These are phyloP conservation scores for Agrotis segetum DNA, from an alignment of 2,888 invertebrate species.

Conservation along the genomic window DNA sequence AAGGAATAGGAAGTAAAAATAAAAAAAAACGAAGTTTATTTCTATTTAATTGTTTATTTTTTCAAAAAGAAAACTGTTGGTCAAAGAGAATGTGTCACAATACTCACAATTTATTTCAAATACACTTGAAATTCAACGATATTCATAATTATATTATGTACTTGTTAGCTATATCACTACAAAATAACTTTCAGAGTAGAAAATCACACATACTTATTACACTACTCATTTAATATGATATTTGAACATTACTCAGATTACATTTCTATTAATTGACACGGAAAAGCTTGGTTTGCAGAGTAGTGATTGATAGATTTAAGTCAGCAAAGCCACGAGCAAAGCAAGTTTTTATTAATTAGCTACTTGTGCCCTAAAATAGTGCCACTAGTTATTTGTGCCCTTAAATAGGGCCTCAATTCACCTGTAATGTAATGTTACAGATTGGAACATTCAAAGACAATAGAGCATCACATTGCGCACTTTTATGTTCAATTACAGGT, in stretches of 20 bases:
- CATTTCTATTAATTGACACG: conserved; percentile 8
- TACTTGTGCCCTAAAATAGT: too few species aligned
- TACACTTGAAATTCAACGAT: conserved; percentile 1
- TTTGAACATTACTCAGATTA: conserved; percentile 3
- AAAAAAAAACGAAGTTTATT: conserved; percentile 11
- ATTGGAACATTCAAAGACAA: too few species aligned
- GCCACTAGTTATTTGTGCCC: too few species aligned
- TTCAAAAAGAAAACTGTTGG: neutral
- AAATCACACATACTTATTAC: neutral
- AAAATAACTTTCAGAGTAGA: conserved; percentile 8
- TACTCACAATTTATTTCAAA: conserved; percentile 24
- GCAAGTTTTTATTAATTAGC: too few species aligned
- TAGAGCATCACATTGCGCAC: too few species aligned
- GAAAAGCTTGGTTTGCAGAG: neutral
- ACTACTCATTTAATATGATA: conserved; percentile 4
- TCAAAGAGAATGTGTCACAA: neutral
- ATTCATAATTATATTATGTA: conserved; percentile 21
- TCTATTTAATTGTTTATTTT: conserved; percentile 31
- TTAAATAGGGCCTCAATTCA: too few species aligned
- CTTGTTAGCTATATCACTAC: conserved; percentile 5
- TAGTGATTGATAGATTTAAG: too few species aligned
- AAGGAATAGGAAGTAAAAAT: conserved; percentile 9
- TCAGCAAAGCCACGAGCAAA: too few species aligned
- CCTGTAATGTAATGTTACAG: too few species aligned
- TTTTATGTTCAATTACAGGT: too few species aligned